Evolutionary conservation across 2,113 vertebrate species (phyloP), one percentile per base, ranked within the genome.

Genomic region (Sebastes schlegelii): DNA sequence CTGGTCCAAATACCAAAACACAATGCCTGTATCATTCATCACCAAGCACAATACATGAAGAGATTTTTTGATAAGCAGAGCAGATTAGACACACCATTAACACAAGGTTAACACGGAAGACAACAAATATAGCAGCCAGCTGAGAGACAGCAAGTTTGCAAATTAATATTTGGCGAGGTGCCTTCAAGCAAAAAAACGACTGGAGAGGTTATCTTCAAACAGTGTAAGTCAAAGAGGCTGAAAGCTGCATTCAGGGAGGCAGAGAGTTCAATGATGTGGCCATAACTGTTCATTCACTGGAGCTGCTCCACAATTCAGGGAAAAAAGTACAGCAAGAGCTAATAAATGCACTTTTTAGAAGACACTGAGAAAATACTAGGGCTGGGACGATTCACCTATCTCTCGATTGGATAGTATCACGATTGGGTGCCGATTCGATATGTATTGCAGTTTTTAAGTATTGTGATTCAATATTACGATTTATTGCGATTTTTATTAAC

Each of bases 91-190:
- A 57, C 21, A 72, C n/a, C 43, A 48, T 55, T 58, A 77, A 74
- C 74, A 82, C 71, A 75, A 74, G 46, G 83, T 62, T 79, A 82
- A 74, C 84, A 80, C 60, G 12, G 34, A 74, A 63, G 16, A 77
- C 71, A 82, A 81, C 66, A 79, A 77, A 80, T 79, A 65, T 43
- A 69, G 58, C 76, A 83, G 79, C 51, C 49, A 74, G 70, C 68
- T n/a, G 66, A 74, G 43, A 74, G 68, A 72, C 68, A n/a, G 61
- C 43, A 57, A 79, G 48, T 82, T 82, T 70, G 64, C 55, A 70
- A 81, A 86, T 82, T 57, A 21, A 73, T 26, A 83, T 82, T 75
- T 74, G 72, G 13, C 14, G 21, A 75, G 68, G 77, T 69, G 52
- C 77, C 82, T 70, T 61, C 11, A 16, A 66, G 77, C 69, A 45